Percentiles rank a stretch among this genome's conserved stretches.
Evolutionary conservation across 2,888 invertebrate genomes (phyloP).

Genomic region (Piscicola geometra): DNA sequence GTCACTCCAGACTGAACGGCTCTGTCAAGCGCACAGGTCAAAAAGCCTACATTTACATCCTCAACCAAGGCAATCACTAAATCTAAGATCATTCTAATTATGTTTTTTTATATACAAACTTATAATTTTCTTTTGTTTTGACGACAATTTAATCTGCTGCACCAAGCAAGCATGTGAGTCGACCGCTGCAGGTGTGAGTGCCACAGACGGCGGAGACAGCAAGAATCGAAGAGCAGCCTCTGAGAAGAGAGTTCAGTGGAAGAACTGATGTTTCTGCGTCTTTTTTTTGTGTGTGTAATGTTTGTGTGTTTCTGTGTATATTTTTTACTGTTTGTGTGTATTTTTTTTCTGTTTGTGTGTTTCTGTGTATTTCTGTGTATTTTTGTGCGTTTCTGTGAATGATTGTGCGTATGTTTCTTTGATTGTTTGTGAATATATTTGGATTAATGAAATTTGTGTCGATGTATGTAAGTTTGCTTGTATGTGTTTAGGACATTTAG

Average conservation of each 20-base stretch:
- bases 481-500: background rate
- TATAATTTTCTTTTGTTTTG: too few species aligned
- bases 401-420: background rate
- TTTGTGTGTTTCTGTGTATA: background rate
- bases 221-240: background rate
- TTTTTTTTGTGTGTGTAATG: background rate
- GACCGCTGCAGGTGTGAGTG: constrained; percentile 10
- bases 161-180: too few species aligned
- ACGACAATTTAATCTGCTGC: too few species aligned
- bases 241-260: constrained; percentile 10
- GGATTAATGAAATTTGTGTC: too few species aligned
- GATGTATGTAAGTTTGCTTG: background rate
- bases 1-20: too few species aligned
- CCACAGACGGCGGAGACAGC: too few species aligned
- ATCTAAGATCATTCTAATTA: too few species aligned
- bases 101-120: too few species aligned
- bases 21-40: too few species aligned
- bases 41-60: too few species aligned
- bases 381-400: background rate
- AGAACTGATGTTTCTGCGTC: constrained; percentile 42
- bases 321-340: background rate
- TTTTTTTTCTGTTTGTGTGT: background rate
- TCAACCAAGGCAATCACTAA: too few species aligned
- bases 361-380: background rate
- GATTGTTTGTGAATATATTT: background rate